A percentile compares a stretch with the other conserved stretches of the same genome.
Conservation (phyloP, 2,888 invertebrate species). For the Piscicola geometra region DNA sequence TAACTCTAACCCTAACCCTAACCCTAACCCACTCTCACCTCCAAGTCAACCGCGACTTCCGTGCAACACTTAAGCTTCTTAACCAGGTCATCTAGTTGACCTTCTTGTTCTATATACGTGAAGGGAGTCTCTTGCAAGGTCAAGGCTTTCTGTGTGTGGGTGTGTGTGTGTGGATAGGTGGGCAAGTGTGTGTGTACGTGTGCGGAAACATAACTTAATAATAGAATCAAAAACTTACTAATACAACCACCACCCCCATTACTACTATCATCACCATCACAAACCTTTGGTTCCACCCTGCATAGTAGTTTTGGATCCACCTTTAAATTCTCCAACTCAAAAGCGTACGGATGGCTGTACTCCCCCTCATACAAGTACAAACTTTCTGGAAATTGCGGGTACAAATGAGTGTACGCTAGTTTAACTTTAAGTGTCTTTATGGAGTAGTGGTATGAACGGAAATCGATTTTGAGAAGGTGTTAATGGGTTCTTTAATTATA, state of each 20-base stretch:
- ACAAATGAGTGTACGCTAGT: too few species aligned
- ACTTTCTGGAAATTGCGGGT: constrained; percentile 61
- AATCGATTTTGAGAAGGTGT: too few species aligned
- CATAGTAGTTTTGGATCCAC: constrained; percentile 61
- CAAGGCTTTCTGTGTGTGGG: constrained; percentile 57
- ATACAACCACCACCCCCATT: too few species aligned
- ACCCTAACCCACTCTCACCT: constrained; percentile 45
- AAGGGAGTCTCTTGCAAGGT: constrained; percentile 65
- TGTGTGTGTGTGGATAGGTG: too few species aligned
- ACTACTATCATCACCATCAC: too few species aligned
- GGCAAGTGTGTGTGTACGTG: too few species aligned
- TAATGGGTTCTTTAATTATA: too few species aligned
- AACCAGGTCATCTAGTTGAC: constrained; percentile 65
- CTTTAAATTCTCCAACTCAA: constrained; percentile 72
- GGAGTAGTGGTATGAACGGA: too few species aligned
- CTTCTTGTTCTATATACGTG: constrained; percentile 66
- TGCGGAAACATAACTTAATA: too few species aligned
- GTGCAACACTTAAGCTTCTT: constrained; percentile 65
- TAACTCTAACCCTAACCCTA: not conserved
- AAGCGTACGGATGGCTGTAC: constrained; percentile 75
- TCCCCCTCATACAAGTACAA: not conserved
- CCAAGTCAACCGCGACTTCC: constrained; percentile 81
- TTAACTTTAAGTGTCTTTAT: constrained; percentile 23
- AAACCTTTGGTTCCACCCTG: constrained; percentile 51
- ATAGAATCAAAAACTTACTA: too few species aligned